These are phyloP conservation scores for Podarcis raffonei DNA, from an alignment of 2,113 vertebrate species.

Conservation along the genomic window DNA sequence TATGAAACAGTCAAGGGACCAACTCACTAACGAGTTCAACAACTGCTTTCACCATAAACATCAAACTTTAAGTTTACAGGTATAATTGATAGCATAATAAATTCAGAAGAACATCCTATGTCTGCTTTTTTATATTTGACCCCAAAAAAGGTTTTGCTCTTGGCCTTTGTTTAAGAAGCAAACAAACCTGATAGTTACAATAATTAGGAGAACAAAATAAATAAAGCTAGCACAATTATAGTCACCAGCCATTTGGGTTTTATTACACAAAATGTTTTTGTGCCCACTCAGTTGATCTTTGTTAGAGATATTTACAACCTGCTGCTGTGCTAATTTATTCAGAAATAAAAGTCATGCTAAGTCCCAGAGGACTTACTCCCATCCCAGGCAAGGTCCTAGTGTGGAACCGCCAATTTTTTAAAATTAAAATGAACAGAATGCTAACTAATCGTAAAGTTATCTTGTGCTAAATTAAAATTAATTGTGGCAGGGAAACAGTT, in stretches of 20 bases:
- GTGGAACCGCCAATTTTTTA: background rate
- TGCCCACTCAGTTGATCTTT: background rate
- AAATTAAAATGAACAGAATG: background rate
- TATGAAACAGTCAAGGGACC: background rate
- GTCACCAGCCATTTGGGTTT: background rate
- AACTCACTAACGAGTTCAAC: background rate
- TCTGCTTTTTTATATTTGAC: fast-evolving
- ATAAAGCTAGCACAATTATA: background rate
- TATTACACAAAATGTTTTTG: background rate
- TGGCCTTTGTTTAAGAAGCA: constrained; percentile 38
- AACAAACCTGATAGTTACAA: background rate
- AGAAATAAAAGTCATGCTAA: no score
- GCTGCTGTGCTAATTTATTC: background rate
- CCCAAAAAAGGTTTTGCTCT: background rate
- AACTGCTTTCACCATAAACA: background rate
- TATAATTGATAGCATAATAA: background rate
- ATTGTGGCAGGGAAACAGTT: background rate
- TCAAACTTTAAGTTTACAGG: constrained; percentile 1
- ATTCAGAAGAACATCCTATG: background rate
- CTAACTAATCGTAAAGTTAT: background rate
- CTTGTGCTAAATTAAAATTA: background rate
- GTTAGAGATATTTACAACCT: background rate
- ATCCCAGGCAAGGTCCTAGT: background rate
- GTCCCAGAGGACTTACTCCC: background rate
- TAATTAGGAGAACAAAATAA: background rate